Base-by-base conservation (phyloP, 2,797 vertebrate species). In the Cercopithecus mitis region DNA sequence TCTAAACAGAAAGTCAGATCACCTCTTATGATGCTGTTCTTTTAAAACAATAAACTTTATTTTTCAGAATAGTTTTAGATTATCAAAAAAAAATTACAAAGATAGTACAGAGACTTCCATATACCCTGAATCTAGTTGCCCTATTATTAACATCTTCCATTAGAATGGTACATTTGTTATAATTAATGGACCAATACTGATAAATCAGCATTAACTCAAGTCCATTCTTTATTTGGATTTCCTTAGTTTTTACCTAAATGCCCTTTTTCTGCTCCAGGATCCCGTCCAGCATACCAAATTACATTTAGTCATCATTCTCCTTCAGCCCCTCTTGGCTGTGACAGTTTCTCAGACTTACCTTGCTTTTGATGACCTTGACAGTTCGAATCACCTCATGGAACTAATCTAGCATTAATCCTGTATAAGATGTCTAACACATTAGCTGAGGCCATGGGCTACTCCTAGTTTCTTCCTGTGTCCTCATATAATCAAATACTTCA, bases 401-500 rank as follows among this genome's bases (percentile, higher is more conserved):
- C 45, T 93, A 90, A 88, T n/a, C n/a, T 80, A 86, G 64, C 89
- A 87, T 76, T 95, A 94, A 79, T 95, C 25, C 61, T 95, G 27
- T 88, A 84, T 55, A 55, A 92, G 39, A 70, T 77, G 20, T 93
- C 77, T 95, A 93, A 92, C 61, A 91, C 30, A 73, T 41, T 45
- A 97, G 75, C 30, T 58, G 50, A 96, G 73, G n/a, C 70, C 41
- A 81, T 43, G n/a, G 47, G n/a, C 17, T 87, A 90, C 22, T 93
- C 22, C 72, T 88, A 77, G 80, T 91, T 96, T 95, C 39, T 77
- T 92, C 52, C 41, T 39, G 5, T 81, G 61, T 75, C 41, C 52
- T 93, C 80, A 95, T 64, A 96, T 77, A 85, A 97, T 50, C 75
- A 96, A 88, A 43, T 93, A 90, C 41, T 95, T 98, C 33, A 75